These are phyloP conservation scores for Pagetopsis macropterus DNA, from an alignment of 2,797 vertebrate genomes.

Conservation along the genomic window DNA sequence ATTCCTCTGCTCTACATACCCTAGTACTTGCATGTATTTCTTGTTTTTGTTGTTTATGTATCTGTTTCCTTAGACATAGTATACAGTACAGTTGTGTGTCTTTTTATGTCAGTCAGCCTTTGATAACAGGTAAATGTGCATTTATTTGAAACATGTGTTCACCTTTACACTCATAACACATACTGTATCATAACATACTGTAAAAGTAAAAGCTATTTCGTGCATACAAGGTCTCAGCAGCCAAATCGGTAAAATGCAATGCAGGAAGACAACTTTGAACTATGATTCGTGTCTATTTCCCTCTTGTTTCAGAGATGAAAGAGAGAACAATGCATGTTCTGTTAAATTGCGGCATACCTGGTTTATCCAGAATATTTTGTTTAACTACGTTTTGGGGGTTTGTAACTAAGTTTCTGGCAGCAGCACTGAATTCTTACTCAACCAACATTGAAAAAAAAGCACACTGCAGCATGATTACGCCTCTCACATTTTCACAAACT, in stretches of 20 bases:
- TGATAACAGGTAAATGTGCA: background rate
- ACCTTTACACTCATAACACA: constrained; percentile 11
- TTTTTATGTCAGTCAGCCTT: background rate
- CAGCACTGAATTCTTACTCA: constrained; percentile 66
- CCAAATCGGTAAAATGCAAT: constrained; percentile 41
- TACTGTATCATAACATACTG: constrained; percentile 23
- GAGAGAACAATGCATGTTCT: constrained; percentile 51
- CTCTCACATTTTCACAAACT: constrained; percentile 77
- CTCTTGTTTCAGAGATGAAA: constrained; percentile 60
- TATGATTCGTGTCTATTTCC: constrained; percentile 75
- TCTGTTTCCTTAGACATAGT: background rate
- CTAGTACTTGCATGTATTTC: background rate
- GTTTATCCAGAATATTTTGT: constrained; percentile 60
- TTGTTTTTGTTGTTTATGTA: background rate
- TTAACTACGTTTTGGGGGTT: constrained; percentile 61
- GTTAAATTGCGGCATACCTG: constrained; percentile 42
- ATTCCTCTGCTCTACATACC: constrained; percentile 12
- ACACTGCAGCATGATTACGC: constrained; percentile 75
- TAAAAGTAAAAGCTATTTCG: constrained; percentile 64
- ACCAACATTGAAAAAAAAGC: constrained; percentile 71
- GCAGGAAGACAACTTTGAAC: constrained; percentile 50
- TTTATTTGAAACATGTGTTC: constrained; percentile 17
- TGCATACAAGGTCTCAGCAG: constrained; percentile 52
- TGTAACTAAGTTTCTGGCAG: constrained; percentile 64
- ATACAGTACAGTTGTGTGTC: background rate